A percentile compares a stretch with the other conserved stretches of the same genome.
phyloP scores from a whole-genome alignment of 2,888 invertebrate genomes.

The Crematogaster levior region DNA sequence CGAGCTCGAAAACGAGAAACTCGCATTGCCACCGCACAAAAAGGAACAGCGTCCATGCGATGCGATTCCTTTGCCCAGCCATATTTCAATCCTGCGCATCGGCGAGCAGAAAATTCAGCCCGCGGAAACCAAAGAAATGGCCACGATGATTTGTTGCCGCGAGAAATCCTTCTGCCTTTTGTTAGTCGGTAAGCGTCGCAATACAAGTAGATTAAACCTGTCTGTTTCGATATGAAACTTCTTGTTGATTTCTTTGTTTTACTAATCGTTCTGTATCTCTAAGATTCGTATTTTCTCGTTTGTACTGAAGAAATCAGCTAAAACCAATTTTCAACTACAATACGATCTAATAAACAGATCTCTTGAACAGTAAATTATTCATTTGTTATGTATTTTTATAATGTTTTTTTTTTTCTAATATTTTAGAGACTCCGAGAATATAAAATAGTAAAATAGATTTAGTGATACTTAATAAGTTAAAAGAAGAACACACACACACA shows the following conservation, averaged over 20 bases:
- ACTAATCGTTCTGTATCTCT: neutral
- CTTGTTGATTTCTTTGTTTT: conserved; percentile 4
- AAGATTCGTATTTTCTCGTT: neutral
- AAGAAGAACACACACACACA: no score
- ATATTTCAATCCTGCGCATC: conserved; percentile 61
- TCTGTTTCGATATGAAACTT: conserved; percentile 22
- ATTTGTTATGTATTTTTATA: neutral
- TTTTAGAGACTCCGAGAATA: neutral
- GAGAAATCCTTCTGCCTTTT: conserved; percentile 40
- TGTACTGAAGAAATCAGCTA: neutral
- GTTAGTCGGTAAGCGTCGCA: conserved; percentile 38
- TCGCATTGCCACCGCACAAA: neutral
- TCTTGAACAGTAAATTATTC: neutral
- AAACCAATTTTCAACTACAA: neutral
- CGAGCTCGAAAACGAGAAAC: conserved; percentile 41
- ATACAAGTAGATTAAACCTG: conserved; percentile 32
- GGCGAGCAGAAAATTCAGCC: conserved; percentile 54
- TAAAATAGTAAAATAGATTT: no score
- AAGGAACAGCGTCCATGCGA: conserved; percentile 20
- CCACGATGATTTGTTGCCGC: conserved; percentile 52
- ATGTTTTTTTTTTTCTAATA: neutral
- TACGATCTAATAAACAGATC: neutral
- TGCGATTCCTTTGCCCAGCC: conserved; percentile 51
- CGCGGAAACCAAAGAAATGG: conserved; percentile 51
- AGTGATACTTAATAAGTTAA: no score